Base-by-base conservation (phyloP, 2,888 invertebrate genomes). In the Trichopria drosophilae region DNA sequence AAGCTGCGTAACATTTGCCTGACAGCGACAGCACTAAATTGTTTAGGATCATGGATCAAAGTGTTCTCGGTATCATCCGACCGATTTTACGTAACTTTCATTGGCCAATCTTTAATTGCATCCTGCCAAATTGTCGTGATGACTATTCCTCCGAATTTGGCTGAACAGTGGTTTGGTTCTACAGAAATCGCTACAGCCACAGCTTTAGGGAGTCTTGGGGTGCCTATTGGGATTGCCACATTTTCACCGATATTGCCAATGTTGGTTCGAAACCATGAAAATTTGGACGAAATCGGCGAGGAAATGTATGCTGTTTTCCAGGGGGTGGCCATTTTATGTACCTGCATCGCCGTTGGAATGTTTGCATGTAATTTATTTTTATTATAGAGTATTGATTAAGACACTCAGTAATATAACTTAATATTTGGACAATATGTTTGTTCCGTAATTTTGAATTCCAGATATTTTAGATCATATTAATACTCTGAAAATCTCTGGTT, bases 11-110 rank as follows among this genome's bases (percentile, higher is more conserved):
- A 75, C 52, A 77, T 78, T 1, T 73, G 80, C 4, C 67, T 82
- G 20, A 57, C 82, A n/a, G 82, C 82, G 6, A 77, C 80, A 1
- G 66, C 77, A 16, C 76, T 82, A 15, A 84, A 83, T 59, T 80
- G 81, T 48, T 37, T 81, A 1, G 86, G 81, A 5, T 80, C 86
- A 1, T 84, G 81, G 80, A 72, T 82, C 31, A 85, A 85, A 75
- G 76, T 86, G 29, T 77, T 81, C 19, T 82, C 84, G 19, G 79
- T 83, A 1, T 61, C 73, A 18, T 82, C 81, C 3, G 79, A 83
- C 62, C 74, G 79, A 31, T 88, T 87, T 69, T 78, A 79, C 63
- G 67, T 87, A 16, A 79, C 84, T 16, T 80, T 88, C 68, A 66
- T 82, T 24, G 77, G 67, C 1, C 86, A 87, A 66, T 81, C 82